These are phyloP conservation scores for Tipula helvola DNA, from an alignment of 2,888 invertebrate species.

Conservation along the genomic window DNA sequence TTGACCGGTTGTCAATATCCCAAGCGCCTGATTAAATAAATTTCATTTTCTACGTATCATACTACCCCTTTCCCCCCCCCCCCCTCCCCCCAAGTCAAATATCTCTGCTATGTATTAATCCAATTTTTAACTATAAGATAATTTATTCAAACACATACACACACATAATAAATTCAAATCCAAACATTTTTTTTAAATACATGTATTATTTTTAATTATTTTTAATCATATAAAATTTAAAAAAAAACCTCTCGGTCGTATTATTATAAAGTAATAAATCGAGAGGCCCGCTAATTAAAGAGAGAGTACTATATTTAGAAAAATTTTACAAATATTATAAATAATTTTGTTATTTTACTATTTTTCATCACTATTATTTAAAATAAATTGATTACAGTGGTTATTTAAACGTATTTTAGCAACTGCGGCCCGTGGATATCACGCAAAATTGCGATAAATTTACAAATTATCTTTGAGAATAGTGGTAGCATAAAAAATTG, in stretches of 20 bases:
- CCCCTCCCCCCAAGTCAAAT: not conserved
- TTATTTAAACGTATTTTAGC: not conserved
- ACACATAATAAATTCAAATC: not conserved
- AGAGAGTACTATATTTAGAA: not conserved
- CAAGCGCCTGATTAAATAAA: constrained; percentile 20
- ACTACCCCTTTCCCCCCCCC: too few species aligned
- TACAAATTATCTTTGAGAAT: not conserved
- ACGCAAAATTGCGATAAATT: not conserved
- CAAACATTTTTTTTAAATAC: not conserved
- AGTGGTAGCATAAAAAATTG: not conserved
- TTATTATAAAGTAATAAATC: not conserved
- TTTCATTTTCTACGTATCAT: not conserved
- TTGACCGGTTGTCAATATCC: constrained; percentile 33
- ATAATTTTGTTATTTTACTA: not conserved
- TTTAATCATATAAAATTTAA: not conserved
- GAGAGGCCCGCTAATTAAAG: not conserved
- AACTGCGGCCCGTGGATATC: not conserved
- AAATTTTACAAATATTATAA: not conserved
- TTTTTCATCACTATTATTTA: not conserved
- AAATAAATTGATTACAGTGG: not conserved
- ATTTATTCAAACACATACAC: not conserved
- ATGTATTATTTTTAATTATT: not conserved
- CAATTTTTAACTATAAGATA: not conserved
- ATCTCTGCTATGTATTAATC: not conserved
- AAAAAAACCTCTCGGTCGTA: not conserved